Evolutionary conservation across 2,888 invertebrate genomes (phyloP), one percentile per base, ranked within the genome.

Genomic region (Tridacna gigas): DNA sequence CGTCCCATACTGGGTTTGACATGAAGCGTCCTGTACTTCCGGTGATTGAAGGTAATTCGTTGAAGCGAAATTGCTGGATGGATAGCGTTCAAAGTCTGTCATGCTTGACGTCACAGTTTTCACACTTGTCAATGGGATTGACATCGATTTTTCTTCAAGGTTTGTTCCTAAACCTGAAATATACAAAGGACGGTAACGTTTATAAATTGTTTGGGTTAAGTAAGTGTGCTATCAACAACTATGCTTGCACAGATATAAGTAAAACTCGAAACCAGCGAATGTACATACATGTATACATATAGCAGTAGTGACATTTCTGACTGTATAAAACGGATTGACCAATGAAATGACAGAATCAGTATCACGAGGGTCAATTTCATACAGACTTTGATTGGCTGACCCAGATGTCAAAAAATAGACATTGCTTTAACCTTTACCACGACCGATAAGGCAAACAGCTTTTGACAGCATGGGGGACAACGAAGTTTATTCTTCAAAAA

Each of bases 151-250:
- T 11, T 71, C 71, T 12, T n/a, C 26, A 22, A 22, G 71, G 51
- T 26, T 71, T 18, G 22, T 71, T 48, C 37, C 71, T 71, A 51
- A 25, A 71, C 71, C 71, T 71, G 71, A 18, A 71, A 71, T 13
- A 65, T n/a, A 65, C 22, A 65, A 13, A 25, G 18, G 4, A 65
- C 1, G 5, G 20, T 4, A n/a, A n/a, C n/a, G n/a, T n/a, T n/a
- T n/a, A 22, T 22, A 22, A 3, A 65, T 7, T 13, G 12, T 4
- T 20, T 56, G 56, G 1, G 20, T 56, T n/a, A 22, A 65, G 4
- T 13, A 1, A 22, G 9, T 15, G 25, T 25, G 65, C 12, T 2
- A 13, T 22, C 22, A 65, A 25, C 25, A n/a, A 22, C n/a, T 22
- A 65, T 65, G n/a, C 22, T 20, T 65, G 4, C 37, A 37, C 37